Conservation (phyloP, 2,888 invertebrate species). For the Rhingia campestris region DNA sequence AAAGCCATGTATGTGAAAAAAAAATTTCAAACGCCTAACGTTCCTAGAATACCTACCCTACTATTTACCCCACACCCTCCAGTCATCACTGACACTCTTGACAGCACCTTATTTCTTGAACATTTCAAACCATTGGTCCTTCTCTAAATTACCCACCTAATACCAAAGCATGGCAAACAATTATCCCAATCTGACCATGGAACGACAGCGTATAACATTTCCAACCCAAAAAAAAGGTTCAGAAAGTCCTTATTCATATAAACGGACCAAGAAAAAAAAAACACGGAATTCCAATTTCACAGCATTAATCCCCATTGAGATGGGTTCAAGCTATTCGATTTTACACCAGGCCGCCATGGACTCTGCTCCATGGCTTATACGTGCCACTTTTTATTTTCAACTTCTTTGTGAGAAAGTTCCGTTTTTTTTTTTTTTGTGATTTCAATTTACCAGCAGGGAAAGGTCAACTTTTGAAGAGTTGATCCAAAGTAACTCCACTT, state of each 20-base stretch:
- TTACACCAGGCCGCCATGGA: neutral
- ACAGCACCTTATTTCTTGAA: too few relatives aligned
- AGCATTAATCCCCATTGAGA: slow-evolving; percentile 44
- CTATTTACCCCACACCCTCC: too few relatives aligned
- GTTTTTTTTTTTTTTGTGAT: neutral
- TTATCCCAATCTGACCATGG: neutral
- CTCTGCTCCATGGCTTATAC: slow-evolving; percentile 24
- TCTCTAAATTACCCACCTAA: too few relatives aligned
- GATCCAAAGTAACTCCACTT: slow-evolving; percentile 8
- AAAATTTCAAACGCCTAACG: too few relatives aligned
- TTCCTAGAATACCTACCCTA: too few relatives aligned
- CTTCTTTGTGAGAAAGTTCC: neutral
- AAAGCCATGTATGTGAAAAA: too few relatives aligned
- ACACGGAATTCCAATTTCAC: slow-evolving; percentile 42
- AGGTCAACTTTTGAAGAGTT: slow-evolving; percentile 37
- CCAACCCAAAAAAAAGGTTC: slow-evolving; percentile 1
- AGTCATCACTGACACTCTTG: too few relatives aligned
- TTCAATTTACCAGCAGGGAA: neutral
- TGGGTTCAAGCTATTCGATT: slow-evolving; percentile 34
- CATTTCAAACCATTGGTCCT: too few relatives aligned
- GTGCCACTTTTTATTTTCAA: slow-evolving; percentile 26
- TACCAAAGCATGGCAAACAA: neutral
- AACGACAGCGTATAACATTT: neutral
- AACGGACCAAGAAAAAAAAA: neutral
- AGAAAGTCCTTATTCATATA: neutral